phyloP scores from a whole-genome alignment of 37 sponge, comb jelly and placozoan genomes.

The Beroe ovata region DNA sequence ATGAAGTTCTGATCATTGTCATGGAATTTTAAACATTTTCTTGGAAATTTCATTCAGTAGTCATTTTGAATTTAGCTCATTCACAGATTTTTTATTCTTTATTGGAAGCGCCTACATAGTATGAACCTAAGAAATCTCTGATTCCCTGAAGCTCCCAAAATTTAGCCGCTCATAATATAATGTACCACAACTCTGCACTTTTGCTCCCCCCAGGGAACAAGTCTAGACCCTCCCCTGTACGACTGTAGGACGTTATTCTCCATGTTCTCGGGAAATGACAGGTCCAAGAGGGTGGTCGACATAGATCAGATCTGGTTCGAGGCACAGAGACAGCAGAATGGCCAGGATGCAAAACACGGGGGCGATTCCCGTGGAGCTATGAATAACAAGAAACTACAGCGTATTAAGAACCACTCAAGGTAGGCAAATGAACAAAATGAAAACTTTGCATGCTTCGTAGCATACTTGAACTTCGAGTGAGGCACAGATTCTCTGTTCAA shows the following conservation, averaged over 20 bases:
- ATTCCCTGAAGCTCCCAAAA: too few species aligned
- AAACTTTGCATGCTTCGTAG: too few species aligned
- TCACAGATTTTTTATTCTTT: too few species aligned
- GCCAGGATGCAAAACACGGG: background rate
- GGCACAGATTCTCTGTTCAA: too few species aligned
- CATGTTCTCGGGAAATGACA: background rate
- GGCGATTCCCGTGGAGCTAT: background rate
- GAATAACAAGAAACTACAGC: background rate
- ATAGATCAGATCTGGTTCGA: conserved; percentile 42
- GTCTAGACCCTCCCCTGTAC: conserved; percentile 7
- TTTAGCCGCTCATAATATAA: too few species aligned
- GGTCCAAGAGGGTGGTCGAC: conserved; percentile 17
- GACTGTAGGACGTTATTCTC: conserved; percentile 6
- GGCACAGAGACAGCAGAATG: background rate
- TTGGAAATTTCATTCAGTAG: background rate
- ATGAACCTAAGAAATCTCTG: too few species aligned
- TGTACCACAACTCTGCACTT: too few species aligned
- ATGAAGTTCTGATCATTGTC: background rate
- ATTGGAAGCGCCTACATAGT: too few species aligned
- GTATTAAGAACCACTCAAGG: conserved; percentile 29
- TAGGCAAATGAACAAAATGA: too few species aligned
- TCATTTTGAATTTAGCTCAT: too few species aligned
- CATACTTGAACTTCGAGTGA: too few species aligned
- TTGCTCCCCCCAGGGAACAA: conserved; percentile 44
- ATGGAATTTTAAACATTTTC: background rate